A percentile compares a stretch with the other conserved stretches of the same genome.
Evolutionary conservation across 2,888 invertebrate species (phyloP).

Genomic region (Epicampocera succincta): DNA sequence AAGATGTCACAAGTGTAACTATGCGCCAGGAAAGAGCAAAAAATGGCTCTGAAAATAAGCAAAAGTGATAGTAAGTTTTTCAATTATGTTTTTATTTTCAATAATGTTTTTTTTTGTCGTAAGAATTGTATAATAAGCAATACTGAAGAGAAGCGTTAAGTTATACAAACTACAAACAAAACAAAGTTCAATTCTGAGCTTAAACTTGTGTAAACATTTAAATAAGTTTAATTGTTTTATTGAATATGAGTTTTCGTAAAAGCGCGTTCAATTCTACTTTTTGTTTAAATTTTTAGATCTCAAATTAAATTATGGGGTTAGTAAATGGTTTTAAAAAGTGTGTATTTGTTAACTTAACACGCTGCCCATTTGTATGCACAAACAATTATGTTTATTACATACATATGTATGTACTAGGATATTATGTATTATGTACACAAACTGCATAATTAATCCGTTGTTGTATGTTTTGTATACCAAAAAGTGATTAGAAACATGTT

Average conservation of each 20-base stretch:
- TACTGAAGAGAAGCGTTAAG: constrained; percentile 28
- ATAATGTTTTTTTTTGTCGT: constrained; percentile 8
- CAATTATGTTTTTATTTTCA: background rate
- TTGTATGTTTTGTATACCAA: too few relatives aligned
- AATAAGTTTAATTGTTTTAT: too few relatives aligned
- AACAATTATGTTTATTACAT: constrained; percentile 10
- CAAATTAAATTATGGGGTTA: too few relatives aligned
- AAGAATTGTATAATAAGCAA: constrained; percentile 41
- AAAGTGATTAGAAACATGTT: too few relatives aligned
- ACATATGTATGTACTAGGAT: too few relatives aligned
- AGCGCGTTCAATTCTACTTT: too few relatives aligned
- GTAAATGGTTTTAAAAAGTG: background rate
- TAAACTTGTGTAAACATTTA: background rate
- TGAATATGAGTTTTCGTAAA: too few relatives aligned
- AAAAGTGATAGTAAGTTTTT: constrained; percentile 57
- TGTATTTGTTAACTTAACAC: constrained; percentile 3
- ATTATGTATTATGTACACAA: background rate
- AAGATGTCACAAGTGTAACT: constrained; percentile 95
- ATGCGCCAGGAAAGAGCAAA: constrained; percentile 58
- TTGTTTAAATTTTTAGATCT: too few relatives aligned
- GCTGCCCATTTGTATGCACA: constrained; percentile 19
- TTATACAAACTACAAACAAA: constrained; percentile 39
- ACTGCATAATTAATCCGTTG: too few relatives aligned
- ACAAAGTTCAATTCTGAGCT: constrained; percentile 41
- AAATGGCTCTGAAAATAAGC: background rate